phyloP scores from a whole-genome alignment of 2,888 invertebrate species.

The Hirtodrosophila alboralis region DNA sequence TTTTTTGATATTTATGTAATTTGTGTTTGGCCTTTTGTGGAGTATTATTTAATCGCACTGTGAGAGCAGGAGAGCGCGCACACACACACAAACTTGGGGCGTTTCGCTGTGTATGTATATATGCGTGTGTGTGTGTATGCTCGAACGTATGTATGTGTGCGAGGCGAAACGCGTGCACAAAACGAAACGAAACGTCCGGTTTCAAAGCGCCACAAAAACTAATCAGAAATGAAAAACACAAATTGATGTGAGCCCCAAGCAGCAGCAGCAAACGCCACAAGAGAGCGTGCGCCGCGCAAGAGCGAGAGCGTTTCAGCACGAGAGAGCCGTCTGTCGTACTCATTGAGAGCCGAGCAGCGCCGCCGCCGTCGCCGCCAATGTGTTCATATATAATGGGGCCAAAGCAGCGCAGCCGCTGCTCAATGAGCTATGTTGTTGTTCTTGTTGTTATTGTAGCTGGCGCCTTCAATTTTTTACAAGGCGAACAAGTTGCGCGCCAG shows the following conservation, averaged over 20 bases:
- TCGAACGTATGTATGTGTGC: slow-evolving; percentile 24
- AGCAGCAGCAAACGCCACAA: slow-evolving; percentile 18
- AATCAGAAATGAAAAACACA: slow-evolving; percentile 74
- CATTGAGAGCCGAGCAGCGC: slow-evolving; percentile 24
- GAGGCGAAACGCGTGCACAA: slow-evolving; percentile 52
- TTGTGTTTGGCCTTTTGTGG: slow-evolving; percentile 75
- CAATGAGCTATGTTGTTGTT: slow-evolving; percentile 43
- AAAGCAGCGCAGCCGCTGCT: slow-evolving; percentile 70
- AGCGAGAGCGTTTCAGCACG: slow-evolving; percentile 3
- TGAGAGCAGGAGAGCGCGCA: slow-evolving; percentile 47
- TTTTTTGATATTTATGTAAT: slow-evolving; percentile 63
- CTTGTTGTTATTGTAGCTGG: slow-evolving; percentile 32
- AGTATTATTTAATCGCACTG: slow-evolving; percentile 77
- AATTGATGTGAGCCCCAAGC: slow-evolving; percentile 41
- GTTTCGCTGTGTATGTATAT: slow-evolving; percentile 30
- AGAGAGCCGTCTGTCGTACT: slow-evolving; percentile 21
- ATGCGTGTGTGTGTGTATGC: slow-evolving; percentile 28
- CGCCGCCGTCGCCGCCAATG: slow-evolving; percentile 32
- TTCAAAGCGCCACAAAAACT: slow-evolving; percentile 81
- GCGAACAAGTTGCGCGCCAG: slow-evolving; percentile 75
- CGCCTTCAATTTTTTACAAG: slow-evolving; percentile 69
- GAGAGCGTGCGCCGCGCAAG: slow-evolving; percentile 9
- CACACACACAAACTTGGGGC: slow-evolving; percentile 34
- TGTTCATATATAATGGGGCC: slow-evolving; percentile 64
- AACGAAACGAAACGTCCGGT: slow-evolving; percentile 68